A percentile compares a stretch with the other conserved stretches of the same genome.
These are phyloP conservation scores for Neuroterus valhalla DNA, from an alignment of 1,140 invertebrate genomes.

Conservation along the genomic window DNA sequence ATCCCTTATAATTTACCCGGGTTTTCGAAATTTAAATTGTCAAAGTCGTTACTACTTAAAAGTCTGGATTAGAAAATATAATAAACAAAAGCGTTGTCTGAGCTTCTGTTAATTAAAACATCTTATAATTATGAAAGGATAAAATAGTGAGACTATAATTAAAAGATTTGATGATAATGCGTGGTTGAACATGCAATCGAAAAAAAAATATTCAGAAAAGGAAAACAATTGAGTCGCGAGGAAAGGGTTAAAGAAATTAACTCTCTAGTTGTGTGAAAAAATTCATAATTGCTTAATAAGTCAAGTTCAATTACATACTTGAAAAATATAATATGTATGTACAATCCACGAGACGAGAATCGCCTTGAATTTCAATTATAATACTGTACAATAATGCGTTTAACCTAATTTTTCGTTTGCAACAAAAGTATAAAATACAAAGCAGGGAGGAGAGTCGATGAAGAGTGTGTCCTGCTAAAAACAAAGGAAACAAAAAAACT, in stretches of 20 bases:
- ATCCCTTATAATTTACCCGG: background rate
- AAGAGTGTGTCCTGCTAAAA: constrained; percentile 19
- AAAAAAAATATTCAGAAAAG: too few species aligned
- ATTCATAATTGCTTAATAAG: constrained; percentile 17
- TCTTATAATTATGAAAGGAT: too few species aligned
- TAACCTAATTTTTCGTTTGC: constrained; percentile 21
- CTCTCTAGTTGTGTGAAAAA: constrained; percentile 22
- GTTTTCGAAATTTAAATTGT: too few species aligned
- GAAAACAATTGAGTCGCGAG: too few species aligned
- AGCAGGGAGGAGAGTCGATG: background rate
- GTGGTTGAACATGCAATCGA: too few species aligned
- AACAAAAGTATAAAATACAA: constrained; percentile 23
- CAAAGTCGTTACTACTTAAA: too few species aligned
- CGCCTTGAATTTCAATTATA: constrained; percentile 25
- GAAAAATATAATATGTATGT: constrained; percentile 21
- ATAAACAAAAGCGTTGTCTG: too few species aligned
- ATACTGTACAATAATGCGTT: constrained; percentile 28
- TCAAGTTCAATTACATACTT: constrained; percentile 21
- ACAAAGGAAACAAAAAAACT: background rate
- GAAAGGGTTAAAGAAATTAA: constrained; percentile 2
- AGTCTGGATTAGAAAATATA: too few species aligned
- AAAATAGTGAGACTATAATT: too few species aligned
- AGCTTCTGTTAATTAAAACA: too few species aligned
- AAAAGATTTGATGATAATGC: too few species aligned
- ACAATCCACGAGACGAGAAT: constrained; percentile 17